Evolutionary conservation across 2,113 vertebrate genomes (phyloP), one percentile per base, ranked within the genome.

Genomic region (Nothoprocta perdicaria): DNA sequence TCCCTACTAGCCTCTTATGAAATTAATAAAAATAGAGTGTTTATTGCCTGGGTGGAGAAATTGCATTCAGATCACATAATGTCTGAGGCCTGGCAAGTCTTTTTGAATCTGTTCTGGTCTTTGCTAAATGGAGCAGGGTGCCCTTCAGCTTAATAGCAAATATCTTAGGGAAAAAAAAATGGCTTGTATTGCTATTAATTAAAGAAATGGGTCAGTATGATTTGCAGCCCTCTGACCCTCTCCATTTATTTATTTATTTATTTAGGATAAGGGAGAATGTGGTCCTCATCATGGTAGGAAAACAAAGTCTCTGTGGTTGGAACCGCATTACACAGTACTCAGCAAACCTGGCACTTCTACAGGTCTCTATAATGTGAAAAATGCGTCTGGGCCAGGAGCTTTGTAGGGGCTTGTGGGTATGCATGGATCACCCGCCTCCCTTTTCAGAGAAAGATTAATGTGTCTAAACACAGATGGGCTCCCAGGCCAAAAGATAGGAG

Each of bases 31-130:
- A 91, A 88, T 72, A 80, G 55, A 71, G 61, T 93, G 86, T 78
- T 95, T 89, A 66, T 93, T 95, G 91, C 89, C 65, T 86, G 87
- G n/a, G 72, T 88, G 80, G 92, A 92, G 48, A 93, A 96, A 94
- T 94, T 94, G 35, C 79, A 78, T 96, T 96, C 82, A 79, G 82
- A 87, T 95, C 89, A 80, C 91, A 93, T 93, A 85, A 92, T 24
- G 82, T 88, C 91, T 96, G 89, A 89, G 68, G 80, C 91, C 92
- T 91, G 76, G 79, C 84, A 91, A 86, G 63, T 41, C 67, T 81
- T 53, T 62, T 48, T 80, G 81, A 80, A 67, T 80, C 52, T 93
- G 61, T 91, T 90, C 73, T 80, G 75, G 58, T 82, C 88, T 94
- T 86, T 82, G 78, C 94, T 94, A 88, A 91, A 87, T 5, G 29